These are phyloP conservation scores for Bubo scandiacus DNA, from an alignment of 2,113 vertebrate genomes.

Conservation along the genomic window DNA sequence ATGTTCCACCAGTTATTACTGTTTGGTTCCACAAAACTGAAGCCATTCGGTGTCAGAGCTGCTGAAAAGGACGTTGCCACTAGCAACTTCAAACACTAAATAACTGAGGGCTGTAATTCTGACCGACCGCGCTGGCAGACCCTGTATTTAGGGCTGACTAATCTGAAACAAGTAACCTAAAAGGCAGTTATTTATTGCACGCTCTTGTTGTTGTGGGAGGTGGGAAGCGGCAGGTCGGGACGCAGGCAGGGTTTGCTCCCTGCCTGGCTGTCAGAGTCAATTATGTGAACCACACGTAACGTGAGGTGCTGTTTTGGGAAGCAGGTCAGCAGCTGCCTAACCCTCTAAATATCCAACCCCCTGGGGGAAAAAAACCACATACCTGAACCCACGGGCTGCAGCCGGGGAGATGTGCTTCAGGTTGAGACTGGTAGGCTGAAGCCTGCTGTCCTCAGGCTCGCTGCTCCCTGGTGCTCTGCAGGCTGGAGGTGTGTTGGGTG, in stretches of 20 bases:
- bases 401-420: neutral
- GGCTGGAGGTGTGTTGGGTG: neutral
- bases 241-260: neutral
- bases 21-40: neutral
- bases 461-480: neutral
- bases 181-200: constrained; percentile 33
- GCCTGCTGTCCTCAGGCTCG: neutral
- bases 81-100: neutral
- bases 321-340: constrained; percentile 65
- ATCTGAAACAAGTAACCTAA: constrained; percentile 32
- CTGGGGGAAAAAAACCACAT: neutral
- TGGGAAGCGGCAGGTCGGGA: neutral
- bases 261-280: constrained; percentile 7
- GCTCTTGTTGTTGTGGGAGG: constrained; percentile 1
- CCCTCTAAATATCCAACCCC: constrained; percentile 43
- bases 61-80: neutral
- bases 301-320: constrained; percentile 53
- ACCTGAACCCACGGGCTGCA: neutral
- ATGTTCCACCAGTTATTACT: neutral
- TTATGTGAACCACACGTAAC: constrained; percentile 20
- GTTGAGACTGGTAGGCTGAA: neutral
- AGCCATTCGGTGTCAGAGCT: neutral
- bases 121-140: neutral
- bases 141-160: constrained; percentile 42
- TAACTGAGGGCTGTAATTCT: neutral